phyloP scores from a whole-genome alignment of 23 tunicate species.

The Pegea sp. region DNA sequence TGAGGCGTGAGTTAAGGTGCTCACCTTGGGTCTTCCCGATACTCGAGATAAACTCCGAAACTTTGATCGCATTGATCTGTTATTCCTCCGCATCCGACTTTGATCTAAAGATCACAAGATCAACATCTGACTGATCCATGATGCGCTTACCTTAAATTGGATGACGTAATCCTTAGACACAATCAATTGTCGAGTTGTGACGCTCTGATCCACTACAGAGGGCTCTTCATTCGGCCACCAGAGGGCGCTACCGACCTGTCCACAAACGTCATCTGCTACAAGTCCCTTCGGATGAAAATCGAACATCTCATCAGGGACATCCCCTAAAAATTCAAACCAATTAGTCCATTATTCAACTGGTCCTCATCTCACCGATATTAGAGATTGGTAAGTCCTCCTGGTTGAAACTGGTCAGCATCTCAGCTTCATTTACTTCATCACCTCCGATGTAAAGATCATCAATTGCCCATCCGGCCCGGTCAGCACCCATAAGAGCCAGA shows the following conservation, averaged over 20 bases:
- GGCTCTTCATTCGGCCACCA: slow-evolving; percentile 19
- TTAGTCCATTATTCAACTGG: neutral
- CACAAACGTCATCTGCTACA: slow-evolving; percentile 15
- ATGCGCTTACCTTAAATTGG: slow-evolving; percentile 54
- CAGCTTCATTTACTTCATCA: slow-evolving; percentile 35
- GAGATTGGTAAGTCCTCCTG: neutral
- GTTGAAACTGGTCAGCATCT: slow-evolving; percentile 1
- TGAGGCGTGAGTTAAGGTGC: no score
- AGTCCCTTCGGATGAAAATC: slow-evolving; percentile 59
- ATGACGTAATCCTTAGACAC: slow-evolving; percentile 34
- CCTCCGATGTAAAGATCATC: slow-evolving; percentile 84
- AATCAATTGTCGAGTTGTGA: slow-evolving; percentile 71
- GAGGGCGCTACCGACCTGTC: slow-evolving; percentile 6
- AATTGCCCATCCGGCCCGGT: slow-evolving; percentile 63
- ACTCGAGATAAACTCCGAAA: slow-evolving; percentile 38
- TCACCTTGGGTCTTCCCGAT: slow-evolving; percentile 38
- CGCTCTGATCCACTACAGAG: slow-evolving; percentile 17
- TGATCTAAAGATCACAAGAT: slow-evolving; percentile 12
- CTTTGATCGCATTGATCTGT: slow-evolving; percentile 15
- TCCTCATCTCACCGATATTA: neutral
- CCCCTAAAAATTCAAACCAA: slow-evolving; percentile 6
- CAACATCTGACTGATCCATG: slow-evolving; percentile 6
- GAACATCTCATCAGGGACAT: slow-evolving; percentile 12
- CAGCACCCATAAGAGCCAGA: slow-evolving; percentile 27
- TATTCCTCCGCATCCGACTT: slow-evolving; percentile 33